phyloP scores from a whole-genome alignment of 2,888 invertebrate genomes.

The Atethmia centrago region DNA sequence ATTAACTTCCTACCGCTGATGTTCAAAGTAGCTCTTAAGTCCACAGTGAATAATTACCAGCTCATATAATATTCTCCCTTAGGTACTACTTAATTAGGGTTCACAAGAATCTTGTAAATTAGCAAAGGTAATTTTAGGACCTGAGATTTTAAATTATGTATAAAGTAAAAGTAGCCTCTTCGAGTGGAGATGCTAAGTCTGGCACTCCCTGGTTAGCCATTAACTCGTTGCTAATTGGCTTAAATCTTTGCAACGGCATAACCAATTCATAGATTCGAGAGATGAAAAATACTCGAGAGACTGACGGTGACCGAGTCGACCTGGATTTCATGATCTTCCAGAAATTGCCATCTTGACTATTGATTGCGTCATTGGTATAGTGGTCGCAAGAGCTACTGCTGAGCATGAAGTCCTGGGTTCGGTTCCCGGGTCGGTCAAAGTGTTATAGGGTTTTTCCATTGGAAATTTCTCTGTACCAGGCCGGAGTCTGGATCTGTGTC shows the following conservation, averaged over 20 bases:
- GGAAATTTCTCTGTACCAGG: background rate
- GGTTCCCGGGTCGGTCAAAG: too few relatives aligned
- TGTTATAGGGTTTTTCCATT: background rate
- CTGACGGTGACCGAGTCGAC: too few relatives aligned
- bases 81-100: slow-evolving; percentile 9
- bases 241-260: too few relatives aligned
- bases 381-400: too few relatives aligned
- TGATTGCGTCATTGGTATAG: too few relatives aligned
- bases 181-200: background rate
- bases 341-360: too few relatives aligned
- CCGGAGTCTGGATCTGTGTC: background rate
- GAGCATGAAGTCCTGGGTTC: too few relatives aligned
- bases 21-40: slow-evolving; percentile 15
- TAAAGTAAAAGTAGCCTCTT: background rate
- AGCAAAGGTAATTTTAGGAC: background rate
- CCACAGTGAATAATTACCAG: slow-evolving; percentile 28
- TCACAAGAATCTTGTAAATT: slow-evolving; percentile 14
- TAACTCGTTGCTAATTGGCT: background rate
- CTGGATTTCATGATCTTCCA: too few relatives aligned
- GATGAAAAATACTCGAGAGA: too few relatives aligned
- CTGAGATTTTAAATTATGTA: slow-evolving; percentile 23
- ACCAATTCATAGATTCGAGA: too few relatives aligned
- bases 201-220: background rate
- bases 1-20: background rate
- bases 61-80: slow-evolving; percentile 35